Evolutionary conservation across 2,888 invertebrate species (phyloP), one percentile per base, ranked within the genome.

Genomic region (Euclidia mi): DNA sequence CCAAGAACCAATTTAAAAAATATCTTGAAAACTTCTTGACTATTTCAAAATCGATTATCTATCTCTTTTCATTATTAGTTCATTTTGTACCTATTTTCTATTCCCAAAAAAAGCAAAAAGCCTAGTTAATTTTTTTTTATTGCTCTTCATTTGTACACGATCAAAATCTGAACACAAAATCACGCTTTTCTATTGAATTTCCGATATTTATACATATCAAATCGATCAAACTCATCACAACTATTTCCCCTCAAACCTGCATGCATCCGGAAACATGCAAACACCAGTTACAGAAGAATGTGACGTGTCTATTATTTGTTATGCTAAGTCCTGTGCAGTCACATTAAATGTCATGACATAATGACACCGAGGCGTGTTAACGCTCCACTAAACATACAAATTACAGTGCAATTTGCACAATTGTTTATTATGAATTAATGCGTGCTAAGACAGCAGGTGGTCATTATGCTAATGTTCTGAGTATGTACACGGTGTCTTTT

Each of bases 281-380:
- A 47, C 46, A 47, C 17, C 17, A 28, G 64, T 76, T 75, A 73
- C 62, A 65, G 69, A 85, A 82, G 85, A 88, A 89, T 87, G 88
- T 84, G 59, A 76, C 76, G 69, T 76, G 82, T 75, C 89, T 93
- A 83, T 92, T 85, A 93, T 92, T 92, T 92, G 91, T 74, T 92
- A 92, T 93, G 92, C 89, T 85, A 93, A 93, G 85, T 78, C 76
- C 59, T 72, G 76, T 74, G 76, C 77, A 81, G 79, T 76, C 65
- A 74, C 84, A 84, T 88, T 87, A 86, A 85, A 82, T 76, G 75
- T 72, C 79, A 77, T 77, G 81, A 72, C 79, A 76, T 91, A 92
- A 92, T 92, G 84, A 87, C 83, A 86, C 83, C 67, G 47, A 51
- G 66, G 65, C 41, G 65, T 53, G 69, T 65, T 63, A 76, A 75